Evolutionary conservation across 2,888 invertebrate species (phyloP).

Genomic region (Leptopterna dolabrata): DNA sequence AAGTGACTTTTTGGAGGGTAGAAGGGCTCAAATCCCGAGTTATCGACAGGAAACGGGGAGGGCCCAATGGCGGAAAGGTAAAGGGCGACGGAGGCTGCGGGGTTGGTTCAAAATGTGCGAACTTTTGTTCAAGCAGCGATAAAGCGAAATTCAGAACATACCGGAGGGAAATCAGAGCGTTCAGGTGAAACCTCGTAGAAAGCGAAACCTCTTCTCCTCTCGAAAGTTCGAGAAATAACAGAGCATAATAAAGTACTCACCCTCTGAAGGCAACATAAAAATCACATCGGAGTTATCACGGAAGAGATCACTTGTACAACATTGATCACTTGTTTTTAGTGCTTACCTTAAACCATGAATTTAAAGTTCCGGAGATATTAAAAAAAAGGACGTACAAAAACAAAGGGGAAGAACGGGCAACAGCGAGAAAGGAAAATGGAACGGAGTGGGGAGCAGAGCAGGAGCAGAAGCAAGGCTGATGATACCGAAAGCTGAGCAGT

Average conservation of each 20-base stretch:
- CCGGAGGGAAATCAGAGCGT: not conserved
- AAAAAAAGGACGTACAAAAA: conserved; percentile 53
- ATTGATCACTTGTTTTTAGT: not conserved
- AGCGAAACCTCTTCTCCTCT: not conserved
- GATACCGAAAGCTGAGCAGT: conserved; percentile 53
- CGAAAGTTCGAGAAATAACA: not conserved
- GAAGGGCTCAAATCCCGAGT: not conserved
- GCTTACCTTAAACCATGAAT: conserved; percentile 58
- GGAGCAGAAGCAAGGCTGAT: conserved; percentile 49
- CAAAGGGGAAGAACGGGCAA: conserved; percentile 57
- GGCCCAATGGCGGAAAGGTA: conserved; percentile 48
- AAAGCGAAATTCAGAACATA: not conserved
- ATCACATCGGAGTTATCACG: not conserved
- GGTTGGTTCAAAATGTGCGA: not conserved
- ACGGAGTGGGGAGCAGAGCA: conserved; percentile 56
- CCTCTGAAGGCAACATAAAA: not conserved
- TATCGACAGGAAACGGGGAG: conserved; percentile 24
- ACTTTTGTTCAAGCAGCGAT: not conserved
- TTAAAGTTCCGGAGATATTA: conserved; percentile 43
- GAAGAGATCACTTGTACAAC: not conserved
- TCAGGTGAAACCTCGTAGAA: not conserved
- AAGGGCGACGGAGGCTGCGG: not conserved
- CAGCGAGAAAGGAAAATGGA: conserved; percentile 58
- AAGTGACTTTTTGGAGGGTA: no score
- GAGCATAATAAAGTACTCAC: not conserved